These are phyloP conservation scores for Drosophila rufa DNA, from an alignment of 1,140 invertebrate species.

Conservation along the genomic window DNA sequence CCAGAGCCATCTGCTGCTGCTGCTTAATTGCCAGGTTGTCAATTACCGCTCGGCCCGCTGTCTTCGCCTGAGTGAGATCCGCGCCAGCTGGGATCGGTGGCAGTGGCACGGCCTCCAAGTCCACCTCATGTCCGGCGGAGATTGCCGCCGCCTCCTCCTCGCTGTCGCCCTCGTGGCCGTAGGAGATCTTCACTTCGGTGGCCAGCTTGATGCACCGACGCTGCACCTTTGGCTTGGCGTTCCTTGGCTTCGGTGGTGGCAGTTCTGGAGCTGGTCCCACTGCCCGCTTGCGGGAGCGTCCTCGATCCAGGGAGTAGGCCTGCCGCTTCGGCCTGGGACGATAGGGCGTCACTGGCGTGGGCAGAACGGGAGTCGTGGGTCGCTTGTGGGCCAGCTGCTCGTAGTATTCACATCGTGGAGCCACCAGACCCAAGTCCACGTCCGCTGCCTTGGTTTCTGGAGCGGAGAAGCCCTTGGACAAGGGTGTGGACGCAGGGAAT, in stretches of 20 bases:
- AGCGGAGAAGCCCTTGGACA: slow-evolving; percentile 70
- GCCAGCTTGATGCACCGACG: slow-evolving; percentile 75
- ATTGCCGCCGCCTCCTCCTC: slow-evolving; percentile 57
- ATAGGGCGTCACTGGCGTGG: slow-evolving; percentile 23
- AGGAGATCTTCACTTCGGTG: slow-evolving; percentile 77
- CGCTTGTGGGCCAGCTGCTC: slow-evolving; percentile 65
- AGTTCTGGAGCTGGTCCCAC: slow-evolving; percentile 48
- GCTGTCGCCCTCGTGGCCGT: slow-evolving; percentile 69
- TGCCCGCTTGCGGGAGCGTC: slow-evolving; percentile 47
- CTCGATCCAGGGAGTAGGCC: slow-evolving; percentile 71
- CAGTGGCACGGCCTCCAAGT: slow-evolving; percentile 70
- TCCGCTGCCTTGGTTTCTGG: slow-evolving; percentile 80
- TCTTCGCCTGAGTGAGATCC: slow-evolving; percentile 41
- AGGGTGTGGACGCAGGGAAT: slow-evolving; percentile 34
- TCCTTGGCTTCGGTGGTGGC: slow-evolving; percentile 71
- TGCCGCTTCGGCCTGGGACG: slow-evolving; percentile 60
- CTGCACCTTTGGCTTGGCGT: slow-evolving; percentile 57
- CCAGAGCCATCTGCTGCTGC: slow-evolving; percentile 73
- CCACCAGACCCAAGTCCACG: slow-evolving; percentile 72
- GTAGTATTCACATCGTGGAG: slow-evolving; percentile 74
- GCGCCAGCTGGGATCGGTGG: slow-evolving; percentile 55
- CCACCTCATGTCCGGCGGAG: slow-evolving; percentile 40
- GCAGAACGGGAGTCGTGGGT: slow-evolving; percentile 32
- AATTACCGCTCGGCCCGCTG: slow-evolving; percentile 42
- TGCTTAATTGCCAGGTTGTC: slow-evolving; percentile 74